phyloP scores from a whole-genome alignment of 2,888 invertebrate species.

The Rhyacophila evoluta region DNA sequence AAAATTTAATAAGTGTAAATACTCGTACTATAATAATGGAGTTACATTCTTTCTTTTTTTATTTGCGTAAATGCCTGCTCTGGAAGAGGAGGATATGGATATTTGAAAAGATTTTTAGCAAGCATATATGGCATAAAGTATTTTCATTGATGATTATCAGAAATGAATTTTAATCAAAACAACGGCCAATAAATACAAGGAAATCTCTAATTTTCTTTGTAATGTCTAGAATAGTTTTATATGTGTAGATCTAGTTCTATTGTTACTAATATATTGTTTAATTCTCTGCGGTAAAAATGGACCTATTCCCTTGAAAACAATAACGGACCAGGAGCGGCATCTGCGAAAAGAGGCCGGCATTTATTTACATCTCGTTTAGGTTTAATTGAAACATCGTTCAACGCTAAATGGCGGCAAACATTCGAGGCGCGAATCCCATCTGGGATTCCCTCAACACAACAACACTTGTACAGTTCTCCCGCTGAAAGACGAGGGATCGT shows the following conservation, averaged over 20 bases:
- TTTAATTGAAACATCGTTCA: constrained; percentile 48
- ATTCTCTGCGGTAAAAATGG: background rate
- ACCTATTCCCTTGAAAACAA: constrained; percentile 16
- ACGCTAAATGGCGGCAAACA: constrained; percentile 38
- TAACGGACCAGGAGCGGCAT: background rate
- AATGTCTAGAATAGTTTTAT: too few relatives aligned
- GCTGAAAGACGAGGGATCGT: background rate
- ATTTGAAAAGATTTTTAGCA: too few relatives aligned
- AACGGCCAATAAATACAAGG: too few relatives aligned
- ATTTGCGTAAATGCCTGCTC: too few relatives aligned
- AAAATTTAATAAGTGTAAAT: too few relatives aligned
- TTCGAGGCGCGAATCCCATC: constrained; percentile 44
- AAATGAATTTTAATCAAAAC: too few relatives aligned
- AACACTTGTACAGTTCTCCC: background rate
- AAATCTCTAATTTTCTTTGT: too few relatives aligned
- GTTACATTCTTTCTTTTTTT: too few relatives aligned
- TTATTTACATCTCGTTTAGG: constrained; percentile 49
- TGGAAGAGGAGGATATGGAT: too few relatives aligned
- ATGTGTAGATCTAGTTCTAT: background rate
- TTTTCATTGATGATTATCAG: too few relatives aligned
- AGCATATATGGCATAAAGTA: too few relatives aligned
- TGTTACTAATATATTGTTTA: background rate
- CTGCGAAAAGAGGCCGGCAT: constrained; percentile 28
- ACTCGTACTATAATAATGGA: too few relatives aligned
- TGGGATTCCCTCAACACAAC: constrained; percentile 20